phyloP scores from a whole-genome alignment of 2,888 invertebrate genomes.

The Caenorhabditis uteleia region DNA sequence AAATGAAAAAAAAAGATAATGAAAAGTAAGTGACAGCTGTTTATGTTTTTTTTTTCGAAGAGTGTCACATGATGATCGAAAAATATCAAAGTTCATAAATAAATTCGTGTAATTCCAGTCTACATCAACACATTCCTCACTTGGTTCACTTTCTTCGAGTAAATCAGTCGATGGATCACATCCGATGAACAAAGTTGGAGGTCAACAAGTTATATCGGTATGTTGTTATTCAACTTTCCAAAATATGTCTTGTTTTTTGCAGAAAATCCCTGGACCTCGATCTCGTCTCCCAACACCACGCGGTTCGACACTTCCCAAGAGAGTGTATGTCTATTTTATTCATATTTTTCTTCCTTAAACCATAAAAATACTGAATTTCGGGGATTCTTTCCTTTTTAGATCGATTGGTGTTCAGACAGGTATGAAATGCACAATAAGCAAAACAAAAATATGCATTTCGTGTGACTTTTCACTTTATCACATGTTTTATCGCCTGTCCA shows the following conservation, averaged over 20 bases:
- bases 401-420: conserved; percentile 38
- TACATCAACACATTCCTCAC: conserved; percentile 23
- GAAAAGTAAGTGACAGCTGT: no score
- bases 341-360: neutral
- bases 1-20: neutral
- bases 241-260: conserved; percentile 5
- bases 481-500: neutral
- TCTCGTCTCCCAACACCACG: conserved; percentile 33
- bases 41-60: no score
- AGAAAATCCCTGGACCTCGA: conserved; percentile 25
- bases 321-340: conserved; percentile 22
- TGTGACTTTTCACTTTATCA: conserved; percentile 8
- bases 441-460: conserved; percentile 3
- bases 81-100: neutral
- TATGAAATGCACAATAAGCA: conserved; percentile 6
- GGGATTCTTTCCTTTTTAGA: conserved; percentile 9
- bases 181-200: conserved; percentile 12
- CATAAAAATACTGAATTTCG: neutral
- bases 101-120: conserved; percentile 8
- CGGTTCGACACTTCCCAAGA: conserved; percentile 21
- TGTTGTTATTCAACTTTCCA: no score
- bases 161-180: conserved; percentile 32
- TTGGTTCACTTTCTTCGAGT: conserved; percentile 27
- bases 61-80: no score
- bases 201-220: no score